Conservation (phyloP, 1,140 invertebrate genomes). For the Drosophila nigrodunni region DNA sequence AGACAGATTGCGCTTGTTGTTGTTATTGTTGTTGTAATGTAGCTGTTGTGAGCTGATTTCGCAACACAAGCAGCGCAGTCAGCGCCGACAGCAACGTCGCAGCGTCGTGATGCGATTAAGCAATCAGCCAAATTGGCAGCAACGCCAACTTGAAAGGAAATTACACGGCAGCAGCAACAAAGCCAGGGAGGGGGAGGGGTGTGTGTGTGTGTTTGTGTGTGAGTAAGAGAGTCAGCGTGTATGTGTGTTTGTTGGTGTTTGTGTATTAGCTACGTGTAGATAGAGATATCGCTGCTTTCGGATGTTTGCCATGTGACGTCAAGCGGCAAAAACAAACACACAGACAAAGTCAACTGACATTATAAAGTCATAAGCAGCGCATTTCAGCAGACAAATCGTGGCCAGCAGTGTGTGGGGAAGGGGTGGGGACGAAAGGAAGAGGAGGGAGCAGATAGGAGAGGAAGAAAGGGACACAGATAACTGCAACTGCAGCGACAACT, state of each 20-base stretch:
- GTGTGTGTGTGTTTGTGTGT: constrained; percentile 13
- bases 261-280: constrained; percentile 46
- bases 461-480: background rate
- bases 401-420: background rate
- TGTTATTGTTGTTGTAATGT: constrained; percentile 36
- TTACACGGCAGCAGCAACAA: constrained; percentile 55
- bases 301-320: constrained; percentile 34
- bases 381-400: background rate
- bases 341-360: constrained; percentile 37
- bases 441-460: background rate
- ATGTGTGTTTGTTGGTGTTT: background rate
- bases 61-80: constrained; percentile 31
- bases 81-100: constrained; percentile 20
- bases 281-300: constrained; percentile 29
- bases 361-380: constrained; percentile 41
- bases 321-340: constrained; percentile 41
- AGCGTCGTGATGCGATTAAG: constrained; percentile 78
- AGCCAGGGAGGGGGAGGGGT: background rate
- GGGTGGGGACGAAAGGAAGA: background rate
- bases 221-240: constrained; percentile 5
- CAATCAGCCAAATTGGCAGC: constrained; percentile 82
- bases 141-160: constrained; percentile 82
- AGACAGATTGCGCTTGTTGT: constrained; percentile 37
- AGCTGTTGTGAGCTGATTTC: constrained; percentile 69
- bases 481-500: constrained; percentile 19